A percentile compares a stretch with the other conserved stretches of the same genome.
Conservation (phyloP, 2,113 vertebrate species). For the Passer domesticus region DNA sequence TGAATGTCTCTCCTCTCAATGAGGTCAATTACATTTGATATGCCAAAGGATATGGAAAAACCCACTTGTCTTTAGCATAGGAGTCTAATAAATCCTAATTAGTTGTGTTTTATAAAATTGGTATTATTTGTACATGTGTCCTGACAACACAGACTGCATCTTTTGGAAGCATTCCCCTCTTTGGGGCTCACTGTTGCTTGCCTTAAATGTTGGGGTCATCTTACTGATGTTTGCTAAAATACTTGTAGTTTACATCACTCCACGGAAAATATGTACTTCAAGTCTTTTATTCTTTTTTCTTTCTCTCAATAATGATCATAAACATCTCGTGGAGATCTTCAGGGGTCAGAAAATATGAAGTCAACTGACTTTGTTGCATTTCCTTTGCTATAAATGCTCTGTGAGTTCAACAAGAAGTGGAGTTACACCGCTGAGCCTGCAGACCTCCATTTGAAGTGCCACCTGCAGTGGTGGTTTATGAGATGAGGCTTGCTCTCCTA, state of each 20-base stretch:
- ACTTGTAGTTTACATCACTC: not conserved
- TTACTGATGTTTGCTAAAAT: not conserved
- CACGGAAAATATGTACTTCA: not conserved
- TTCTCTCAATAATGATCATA: not conserved
- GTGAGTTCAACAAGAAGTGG: not conserved
- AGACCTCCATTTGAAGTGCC: constrained; percentile 25
- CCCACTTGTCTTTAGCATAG: not conserved
- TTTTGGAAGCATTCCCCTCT: not conserved
- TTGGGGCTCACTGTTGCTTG: not conserved
- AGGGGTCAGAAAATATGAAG: not conserved
- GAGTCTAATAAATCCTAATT: not conserved
- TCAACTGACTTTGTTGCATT: not conserved
- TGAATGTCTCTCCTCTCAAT: not conserved
- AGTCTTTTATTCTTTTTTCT: not conserved
- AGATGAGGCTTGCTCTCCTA: constrained; percentile 44
- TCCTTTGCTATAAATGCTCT: not conserved
- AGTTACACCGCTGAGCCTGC: not conserved
- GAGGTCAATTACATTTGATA: not conserved
- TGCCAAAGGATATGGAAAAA: not conserved
- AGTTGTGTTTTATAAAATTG: not conserved
- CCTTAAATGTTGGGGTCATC: not conserved
- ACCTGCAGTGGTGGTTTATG: constrained; percentile 60
- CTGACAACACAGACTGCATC: not conserved
- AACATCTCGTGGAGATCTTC: not conserved
- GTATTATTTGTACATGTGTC: not conserved